Evolutionary conservation across 1,140 invertebrate species (phyloP).

Genomic region (Caenorhabditis latens): DNA sequence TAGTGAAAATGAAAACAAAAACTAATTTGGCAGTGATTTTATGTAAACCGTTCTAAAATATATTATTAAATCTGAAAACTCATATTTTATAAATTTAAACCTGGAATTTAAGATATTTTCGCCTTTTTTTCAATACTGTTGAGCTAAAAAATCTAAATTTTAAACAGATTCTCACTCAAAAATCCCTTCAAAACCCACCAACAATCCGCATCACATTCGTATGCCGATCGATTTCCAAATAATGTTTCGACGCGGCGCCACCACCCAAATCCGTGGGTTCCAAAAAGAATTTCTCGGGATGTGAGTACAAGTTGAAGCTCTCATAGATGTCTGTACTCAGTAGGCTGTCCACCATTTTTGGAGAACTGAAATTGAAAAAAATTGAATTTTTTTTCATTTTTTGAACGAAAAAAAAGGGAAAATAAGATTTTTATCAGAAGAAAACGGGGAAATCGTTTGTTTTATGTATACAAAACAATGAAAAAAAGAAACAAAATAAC

Average conservation of each 20-base stretch:
- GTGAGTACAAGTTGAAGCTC: conserved; percentile 66
- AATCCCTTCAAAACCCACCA: conserved; percentile 50
- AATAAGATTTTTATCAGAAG: background rate
- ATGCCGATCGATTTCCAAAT: conserved; percentile 71
- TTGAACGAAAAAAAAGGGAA: background rate
- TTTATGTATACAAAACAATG: too few relatives aligned
- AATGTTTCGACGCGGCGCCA: conserved; percentile 56
- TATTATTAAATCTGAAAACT: too few relatives aligned
- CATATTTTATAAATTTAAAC: too few relatives aligned
- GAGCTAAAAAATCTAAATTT: too few relatives aligned
- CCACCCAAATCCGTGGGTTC: conserved; percentile 69
- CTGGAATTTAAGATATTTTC: too few relatives aligned
- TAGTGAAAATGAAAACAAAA: too few relatives aligned
- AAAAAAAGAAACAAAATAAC: too few relatives aligned
- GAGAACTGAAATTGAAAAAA: background rate
- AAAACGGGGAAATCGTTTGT: too few relatives aligned
- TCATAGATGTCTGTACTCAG: conserved; percentile 63
- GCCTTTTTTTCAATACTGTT: too few relatives aligned
- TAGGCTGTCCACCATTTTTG: conserved; percentile 30
- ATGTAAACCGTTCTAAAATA: too few relatives aligned
- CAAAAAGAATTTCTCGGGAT: conserved; percentile 69
- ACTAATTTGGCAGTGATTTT: too few relatives aligned
- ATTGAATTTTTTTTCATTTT: background rate
- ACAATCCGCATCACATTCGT: conserved; percentile 65
- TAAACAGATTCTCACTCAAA: too few relatives aligned